These are phyloP conservation scores for Varanus komodoensis DNA, from an alignment of 2,113 vertebrate species.

Conservation along the genomic window DNA sequence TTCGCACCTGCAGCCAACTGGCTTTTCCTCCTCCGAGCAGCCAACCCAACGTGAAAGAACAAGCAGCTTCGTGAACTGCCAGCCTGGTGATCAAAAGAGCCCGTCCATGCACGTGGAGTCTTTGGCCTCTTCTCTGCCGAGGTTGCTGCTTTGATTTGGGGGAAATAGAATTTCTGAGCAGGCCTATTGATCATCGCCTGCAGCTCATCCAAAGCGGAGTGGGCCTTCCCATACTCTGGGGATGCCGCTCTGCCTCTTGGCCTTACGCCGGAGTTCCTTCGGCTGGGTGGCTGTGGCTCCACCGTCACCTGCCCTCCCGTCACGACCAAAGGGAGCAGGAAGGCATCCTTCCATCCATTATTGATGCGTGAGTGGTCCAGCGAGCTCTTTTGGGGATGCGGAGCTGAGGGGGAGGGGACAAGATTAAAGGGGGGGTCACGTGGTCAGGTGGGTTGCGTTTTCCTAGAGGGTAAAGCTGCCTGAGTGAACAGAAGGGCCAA, in stretches of 20 bases:
- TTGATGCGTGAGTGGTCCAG: slow-evolving; percentile 21
- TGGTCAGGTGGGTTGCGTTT: neutral
- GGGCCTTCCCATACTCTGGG: too few relatives aligned
- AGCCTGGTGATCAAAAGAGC: neutral
- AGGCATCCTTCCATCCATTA: slow-evolving; percentile 24
- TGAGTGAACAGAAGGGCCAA: neutral
- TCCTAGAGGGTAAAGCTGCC: neutral
- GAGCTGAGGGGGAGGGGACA: neutral
- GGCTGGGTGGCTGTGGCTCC: neutral
- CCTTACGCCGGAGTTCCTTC: accelerated
- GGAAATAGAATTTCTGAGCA: neutral
- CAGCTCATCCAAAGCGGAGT: neutral
- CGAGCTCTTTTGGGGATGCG: neutral
- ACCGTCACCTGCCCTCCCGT: neutral
- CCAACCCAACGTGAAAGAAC: neutral
- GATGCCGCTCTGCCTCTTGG: too few relatives aligned
- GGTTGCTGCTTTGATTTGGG: neutral
- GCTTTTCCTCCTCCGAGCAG: neutral
- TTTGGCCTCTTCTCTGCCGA: neutral
- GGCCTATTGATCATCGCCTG: neutral
- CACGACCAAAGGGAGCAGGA: neutral
- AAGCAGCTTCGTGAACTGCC: neutral
- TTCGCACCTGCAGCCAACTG: neutral
- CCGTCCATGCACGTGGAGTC: neutral
- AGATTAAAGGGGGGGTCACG: neutral